Conservation (phyloP, 35 echinoderm and acorn worm species). For the Hemicentrotus pulcherrimus region DNA sequence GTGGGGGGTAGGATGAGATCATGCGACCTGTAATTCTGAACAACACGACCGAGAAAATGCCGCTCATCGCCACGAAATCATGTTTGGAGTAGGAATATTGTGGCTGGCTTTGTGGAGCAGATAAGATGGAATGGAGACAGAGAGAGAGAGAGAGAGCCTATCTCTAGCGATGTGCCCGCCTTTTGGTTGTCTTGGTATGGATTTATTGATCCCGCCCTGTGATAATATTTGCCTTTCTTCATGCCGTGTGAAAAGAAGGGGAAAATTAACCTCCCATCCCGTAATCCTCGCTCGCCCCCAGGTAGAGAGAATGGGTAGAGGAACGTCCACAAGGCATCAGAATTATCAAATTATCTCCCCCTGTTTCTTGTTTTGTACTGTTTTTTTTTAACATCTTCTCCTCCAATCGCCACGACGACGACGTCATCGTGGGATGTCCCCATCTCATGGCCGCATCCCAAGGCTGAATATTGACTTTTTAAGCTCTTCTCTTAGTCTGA, state of each 20-base stretch:
- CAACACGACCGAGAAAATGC: slow-evolving; percentile 50
- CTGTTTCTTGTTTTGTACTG: not conserved
- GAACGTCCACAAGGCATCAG: not conserved
- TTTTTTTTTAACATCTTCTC: not conserved
- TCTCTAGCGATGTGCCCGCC: slow-evolving; percentile 8
- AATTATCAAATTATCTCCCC: not conserved
- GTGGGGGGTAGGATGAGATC: slow-evolving; percentile 5
- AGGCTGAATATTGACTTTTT: slow-evolving; percentile 11
- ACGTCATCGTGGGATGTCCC: not conserved
- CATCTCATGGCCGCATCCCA: not conserved
- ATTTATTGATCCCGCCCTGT: slow-evolving; percentile 49
- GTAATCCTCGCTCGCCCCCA: slow-evolving; percentile 12
- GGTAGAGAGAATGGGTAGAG: not conserved
- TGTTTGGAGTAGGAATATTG: slow-evolving; percentile 42
- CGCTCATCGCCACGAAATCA: slow-evolving; percentile 38
- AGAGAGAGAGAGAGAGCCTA: not conserved
- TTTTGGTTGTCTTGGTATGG: slow-evolving; percentile 33
- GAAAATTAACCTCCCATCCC: slow-evolving; percentile 45
- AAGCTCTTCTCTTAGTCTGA: not conserved
- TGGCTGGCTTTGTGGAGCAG: slow-evolving; percentile 14
- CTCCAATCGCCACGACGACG: not conserved
- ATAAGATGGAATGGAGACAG: not conserved
- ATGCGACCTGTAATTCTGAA: slow-evolving; percentile 30
- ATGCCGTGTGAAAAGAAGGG: slow-evolving; percentile 42
- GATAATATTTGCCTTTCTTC: slow-evolving; percentile 52